Conservation (phyloP, 2,797 vertebrate species). For the Sebastolobus altivelis region DNA sequence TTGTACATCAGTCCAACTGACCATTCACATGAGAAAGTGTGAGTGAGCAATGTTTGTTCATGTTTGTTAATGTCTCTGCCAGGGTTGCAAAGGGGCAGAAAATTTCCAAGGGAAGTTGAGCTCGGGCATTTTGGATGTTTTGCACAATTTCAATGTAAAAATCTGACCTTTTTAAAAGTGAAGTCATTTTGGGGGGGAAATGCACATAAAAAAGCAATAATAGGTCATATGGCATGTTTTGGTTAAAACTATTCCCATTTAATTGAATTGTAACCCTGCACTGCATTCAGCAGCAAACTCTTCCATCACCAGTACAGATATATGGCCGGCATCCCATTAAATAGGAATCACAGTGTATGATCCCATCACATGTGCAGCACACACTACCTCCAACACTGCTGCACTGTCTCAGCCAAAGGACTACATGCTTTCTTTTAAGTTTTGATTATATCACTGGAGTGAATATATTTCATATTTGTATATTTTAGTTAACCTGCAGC, state of each 20-base stretch:
- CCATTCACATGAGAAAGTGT: neutral
- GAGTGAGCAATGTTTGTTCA: neutral
- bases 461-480: neutral
- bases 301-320: too few relatives aligned
- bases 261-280: neutral
- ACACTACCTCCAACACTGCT: too few relatives aligned
- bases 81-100: too few relatives aligned
- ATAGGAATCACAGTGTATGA: neutral
- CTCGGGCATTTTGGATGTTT: too few relatives aligned
- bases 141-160: too few relatives aligned
- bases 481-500: neutral
- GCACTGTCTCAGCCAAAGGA: too few relatives aligned
- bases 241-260: neutral
- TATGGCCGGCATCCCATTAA: neutral
- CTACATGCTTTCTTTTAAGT: too few relatives aligned
- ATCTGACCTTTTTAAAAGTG: too few relatives aligned
- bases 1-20: neutral
- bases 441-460: neutral
- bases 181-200: neutral
- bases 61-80: neutral
- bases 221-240: neutral
- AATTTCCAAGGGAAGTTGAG: too few relatives aligned
- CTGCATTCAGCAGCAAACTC: too few relatives aligned
- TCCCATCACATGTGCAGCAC: neutral
- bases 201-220: neutral